These are phyloP conservation scores for Chelon auratus DNA, from an alignment of 2,797 vertebrate species.

Conservation along the genomic window DNA sequence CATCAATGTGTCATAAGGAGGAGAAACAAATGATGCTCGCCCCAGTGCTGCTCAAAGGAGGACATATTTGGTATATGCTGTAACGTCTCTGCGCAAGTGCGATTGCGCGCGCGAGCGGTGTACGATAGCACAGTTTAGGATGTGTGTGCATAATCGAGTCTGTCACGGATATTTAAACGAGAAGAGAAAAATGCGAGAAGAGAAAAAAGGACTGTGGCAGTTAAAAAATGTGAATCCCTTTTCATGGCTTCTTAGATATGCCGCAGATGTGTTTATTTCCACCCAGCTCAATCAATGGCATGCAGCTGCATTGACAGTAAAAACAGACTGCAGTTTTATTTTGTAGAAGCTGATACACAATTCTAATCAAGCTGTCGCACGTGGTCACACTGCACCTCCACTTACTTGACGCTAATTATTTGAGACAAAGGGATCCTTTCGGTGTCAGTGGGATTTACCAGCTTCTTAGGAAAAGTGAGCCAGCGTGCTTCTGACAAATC, in stretches of 20 bases:
- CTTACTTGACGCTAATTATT: constrained; percentile 45
- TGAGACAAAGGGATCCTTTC: constrained; percentile 44
- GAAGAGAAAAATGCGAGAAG: constrained; percentile 49
- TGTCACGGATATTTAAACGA: constrained; percentile 60
- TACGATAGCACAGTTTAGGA: constrained; percentile 38
- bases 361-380: constrained; percentile 52
- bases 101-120: constrained; percentile 19
- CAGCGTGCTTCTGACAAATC: constrained; percentile 45
- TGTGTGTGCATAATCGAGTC: constrained; percentile 67
- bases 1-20: constrained; percentile 19
- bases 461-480: constrained; percentile 53
- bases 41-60: constrained; percentile 23
- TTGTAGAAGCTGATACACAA: constrained; percentile 34
- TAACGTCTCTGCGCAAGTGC: background rate
- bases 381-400: constrained; percentile 32
- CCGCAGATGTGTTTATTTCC: constrained; percentile 55
- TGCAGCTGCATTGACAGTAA: constrained; percentile 25
- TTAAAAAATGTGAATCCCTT: constrained; percentile 62
- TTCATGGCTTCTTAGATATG: constrained; percentile 67
- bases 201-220: constrained; percentile 57
- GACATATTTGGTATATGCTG: background rate
- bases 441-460: constrained; percentile 49
- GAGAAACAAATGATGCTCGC: constrained; percentile 25
- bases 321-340: constrained; percentile 52
- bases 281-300: constrained; percentile 35